Evolutionary conservation across 2,113 vertebrate genomes (phyloP).

Genomic region (Lipophrys pholis): DNA sequence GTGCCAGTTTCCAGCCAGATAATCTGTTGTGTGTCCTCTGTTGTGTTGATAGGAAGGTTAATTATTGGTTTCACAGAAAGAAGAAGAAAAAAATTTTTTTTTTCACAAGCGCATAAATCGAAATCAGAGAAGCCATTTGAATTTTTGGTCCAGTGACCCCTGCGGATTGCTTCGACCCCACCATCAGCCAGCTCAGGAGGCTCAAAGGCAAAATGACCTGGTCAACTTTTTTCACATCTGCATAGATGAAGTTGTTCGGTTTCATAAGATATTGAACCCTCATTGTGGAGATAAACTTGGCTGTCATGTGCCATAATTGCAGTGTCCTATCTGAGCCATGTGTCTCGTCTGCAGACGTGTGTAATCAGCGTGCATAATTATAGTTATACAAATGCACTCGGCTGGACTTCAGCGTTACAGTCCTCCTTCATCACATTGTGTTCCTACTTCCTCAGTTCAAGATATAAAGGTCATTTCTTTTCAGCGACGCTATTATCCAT

Average conservation of each 20-base stretch:
- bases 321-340: constrained; percentile 2
- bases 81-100: constrained; percentile 17
- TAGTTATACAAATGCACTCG: constrained; percentile 21
- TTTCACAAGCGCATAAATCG: constrained; percentile 8
- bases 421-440: constrained; percentile 16
- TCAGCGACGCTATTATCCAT: no score
- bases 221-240: not conserved
- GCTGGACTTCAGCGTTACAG: constrained; percentile 18
- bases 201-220: constrained; percentile 4
- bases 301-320: constrained; percentile 31
- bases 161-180: constrained; percentile 48
- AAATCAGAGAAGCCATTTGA: constrained; percentile 32
- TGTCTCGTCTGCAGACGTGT: not conserved
- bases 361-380: constrained; percentile 32
- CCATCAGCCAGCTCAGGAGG: constrained; percentile 11
- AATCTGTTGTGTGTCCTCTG: constrained; percentile 41
- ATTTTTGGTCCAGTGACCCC: constrained; percentile 20
- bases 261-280: constrained; percentile 1
- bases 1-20: constrained; percentile 55
- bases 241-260: not conserved
- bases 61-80: constrained; percentile 48
- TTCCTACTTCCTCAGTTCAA: constrained; percentile 25
- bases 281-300: constrained; percentile 39
- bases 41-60: constrained; percentile 54
- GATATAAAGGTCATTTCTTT: not conserved